Conservation (phyloP, 1,140 invertebrate species). For the Drosophila insularis region DNA sequence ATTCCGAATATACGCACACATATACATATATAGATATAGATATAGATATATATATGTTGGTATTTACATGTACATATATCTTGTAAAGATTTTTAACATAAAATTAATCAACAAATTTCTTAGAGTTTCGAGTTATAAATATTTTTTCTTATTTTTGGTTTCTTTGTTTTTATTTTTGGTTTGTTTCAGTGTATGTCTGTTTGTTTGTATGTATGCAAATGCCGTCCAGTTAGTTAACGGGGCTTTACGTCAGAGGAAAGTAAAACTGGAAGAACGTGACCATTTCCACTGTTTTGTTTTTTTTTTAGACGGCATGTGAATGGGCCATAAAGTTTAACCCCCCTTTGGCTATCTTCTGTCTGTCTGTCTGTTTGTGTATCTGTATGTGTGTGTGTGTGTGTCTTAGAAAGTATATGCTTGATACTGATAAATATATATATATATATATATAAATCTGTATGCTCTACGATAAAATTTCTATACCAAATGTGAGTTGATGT, state of each 20-base stretch:
- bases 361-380: conserved; percentile 15
- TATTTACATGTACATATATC: conserved; percentile 30
- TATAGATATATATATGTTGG: conserved; percentile 35
- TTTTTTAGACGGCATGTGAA: not conserved
- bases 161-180: not conserved
- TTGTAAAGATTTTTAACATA: conserved; percentile 57
- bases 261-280: conserved; percentile 6
- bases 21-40: conserved; percentile 28
- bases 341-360: conserved; percentile 1
- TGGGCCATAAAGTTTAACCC: not conserved
- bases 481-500: conserved; percentile 25
- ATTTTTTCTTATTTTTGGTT: conserved; percentile 40
- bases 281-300: not conserved
- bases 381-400: conserved; percentile 33
- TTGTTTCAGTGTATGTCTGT: conserved; percentile 3
- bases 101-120: conserved; percentile 78
- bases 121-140: conserved; percentile 61
- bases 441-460: not conserved
- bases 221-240: conserved; percentile 21
- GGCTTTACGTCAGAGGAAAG: not conserved
- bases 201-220: conserved; percentile 23
- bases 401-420: conserved; percentile 50
- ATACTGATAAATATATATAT: conserved; percentile 11
- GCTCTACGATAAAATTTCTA: conserved; percentile 23
- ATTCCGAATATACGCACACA: conserved; percentile 32